Evolutionary conservation across 2,888 invertebrate genomes (phyloP), one percentile per base, ranked within the genome.

Genomic region (Ornithoptera alexandrae): DNA sequence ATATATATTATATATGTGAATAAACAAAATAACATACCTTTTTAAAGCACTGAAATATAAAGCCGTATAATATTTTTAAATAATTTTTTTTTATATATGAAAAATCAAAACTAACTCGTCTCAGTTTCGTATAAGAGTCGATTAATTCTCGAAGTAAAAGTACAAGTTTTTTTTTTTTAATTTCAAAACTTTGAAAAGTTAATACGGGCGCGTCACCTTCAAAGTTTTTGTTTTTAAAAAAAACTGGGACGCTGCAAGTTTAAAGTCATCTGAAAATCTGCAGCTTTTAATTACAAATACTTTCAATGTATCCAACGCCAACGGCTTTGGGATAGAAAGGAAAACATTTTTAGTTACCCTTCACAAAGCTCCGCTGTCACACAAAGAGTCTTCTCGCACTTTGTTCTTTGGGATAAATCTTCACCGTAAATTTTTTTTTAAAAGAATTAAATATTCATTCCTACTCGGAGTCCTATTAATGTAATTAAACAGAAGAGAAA

Each of bases 321-420:
- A n/a, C 20, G 20, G 57, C 56, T 56, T 56, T 56, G 56, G 10
- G 18, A n/a, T 20, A 1, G 57, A 5, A 20, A 3, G 57, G 57
- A 57, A 57, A 57, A 57, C 18, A 20, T 57, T 57, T n/a, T 57
- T 57, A 20, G 57, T 20, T 57, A 57, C 57, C n/a, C 57, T 8
- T 20, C 56, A 18, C 56, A 57, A 57, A 57, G 57, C 57, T 57
- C 20, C n/a, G 57, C 4, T 57, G 57, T 20, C 8, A 57, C 15
- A 56, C 56, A 20, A 57, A 57, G 57, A 57, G n/a, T 20, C 20
- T 57, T 18, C 22, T 20, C 57, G 57, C 57, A 20, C 18, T 20
- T 20, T 57, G 1, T 20, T n/a, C 10, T n/a, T 18, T 20, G n/a
- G 20, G n/a, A 57, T 20, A 5, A 30, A 30, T 57, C n/a, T 57